Evolutionary conservation across 1,140 invertebrate genomes (phyloP).

Genomic region (Formica exsecta): DNA sequence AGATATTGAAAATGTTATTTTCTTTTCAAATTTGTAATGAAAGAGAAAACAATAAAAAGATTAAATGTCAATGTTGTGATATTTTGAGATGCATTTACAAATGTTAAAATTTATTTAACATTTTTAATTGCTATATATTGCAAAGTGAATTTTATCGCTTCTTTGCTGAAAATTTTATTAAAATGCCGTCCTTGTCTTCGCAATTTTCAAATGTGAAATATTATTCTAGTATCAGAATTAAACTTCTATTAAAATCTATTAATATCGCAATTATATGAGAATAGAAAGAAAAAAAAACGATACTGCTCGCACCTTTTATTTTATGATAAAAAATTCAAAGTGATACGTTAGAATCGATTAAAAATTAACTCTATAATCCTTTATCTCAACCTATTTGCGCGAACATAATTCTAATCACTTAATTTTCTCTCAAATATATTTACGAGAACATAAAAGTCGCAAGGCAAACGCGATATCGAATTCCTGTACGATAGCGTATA

Average conservation of each 20-base stretch:
- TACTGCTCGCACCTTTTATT: not conserved
- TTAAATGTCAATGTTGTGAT: not conserved
- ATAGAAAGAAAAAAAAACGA: not conserved
- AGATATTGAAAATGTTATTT: not conserved
- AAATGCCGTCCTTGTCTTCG: not conserved
- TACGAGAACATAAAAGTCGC: not conserved
- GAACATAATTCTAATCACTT: not conserved
- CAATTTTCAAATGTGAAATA: not conserved
- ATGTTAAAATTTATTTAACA: not conserved
- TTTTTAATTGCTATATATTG: not conserved
- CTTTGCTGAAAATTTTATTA: not conserved
- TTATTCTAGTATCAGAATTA: not conserved
- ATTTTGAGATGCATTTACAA: not conserved
- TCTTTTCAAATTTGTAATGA: not conserved
- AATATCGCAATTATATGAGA: not conserved
- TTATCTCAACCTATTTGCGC: not conserved
- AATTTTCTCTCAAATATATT: not conserved
- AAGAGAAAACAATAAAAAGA: not conserved
- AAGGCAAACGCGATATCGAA: not conserved
- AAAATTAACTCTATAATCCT: not conserved
- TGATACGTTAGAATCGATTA: not conserved
- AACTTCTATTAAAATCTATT: not conserved
- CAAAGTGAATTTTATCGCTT: not conserved
- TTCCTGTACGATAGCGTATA: slow-evolving; percentile 18
- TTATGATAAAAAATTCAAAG: not conserved